Evolutionary conservation across 1,140 invertebrate species (phyloP), one percentile per base, ranked within the genome.

Genomic region (Diprion similis): DNA sequence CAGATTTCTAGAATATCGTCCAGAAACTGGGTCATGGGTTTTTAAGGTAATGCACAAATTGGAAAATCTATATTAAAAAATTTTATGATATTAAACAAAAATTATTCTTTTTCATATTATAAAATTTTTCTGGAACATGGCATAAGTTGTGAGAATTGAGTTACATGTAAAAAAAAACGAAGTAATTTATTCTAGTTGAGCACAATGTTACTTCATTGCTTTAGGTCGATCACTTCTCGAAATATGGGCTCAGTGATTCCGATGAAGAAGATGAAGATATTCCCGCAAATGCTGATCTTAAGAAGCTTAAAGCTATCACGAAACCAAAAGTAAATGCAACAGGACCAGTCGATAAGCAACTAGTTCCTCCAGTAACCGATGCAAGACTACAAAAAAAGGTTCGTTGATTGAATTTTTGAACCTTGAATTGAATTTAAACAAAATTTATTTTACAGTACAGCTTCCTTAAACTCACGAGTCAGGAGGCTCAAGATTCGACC

Each of bases 1-100:
- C 0, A 92, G 92, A 68, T 99, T 99, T 83, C 92, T 98, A 15
- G 98, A 99, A 81, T 99, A 99, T 86, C 90, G 96, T 1, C 95
- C 97, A 0, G 94, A 96, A 83, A 98, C 96, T 59, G 98, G 98
- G 10, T 97, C 96, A 18, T 99, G 98, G 98, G 97, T 95, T 46
- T 96, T 95, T 79, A 94, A 94, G 84, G 94, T 95, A 77, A 81
- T 74, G 46, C 19, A 70, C 68, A 11, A 68, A 19, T 68, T 71
- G 18, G 67, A 47, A 46, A 70, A 6, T 68, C 72, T 75, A n/a
- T 71, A 59, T 37, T 37, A 1, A 37, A 37, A 37, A 37, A 37
- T 37, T 0, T 37, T 6, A 37, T 37, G 24, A 37, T 37, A 37
- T 73, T 76, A n/a, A n/a, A 37, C 24, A 3, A 37, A 37, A 37